Evolutionary conservation across 2,888 invertebrate species (phyloP).

Genomic region (Lasius platythorax): DNA sequence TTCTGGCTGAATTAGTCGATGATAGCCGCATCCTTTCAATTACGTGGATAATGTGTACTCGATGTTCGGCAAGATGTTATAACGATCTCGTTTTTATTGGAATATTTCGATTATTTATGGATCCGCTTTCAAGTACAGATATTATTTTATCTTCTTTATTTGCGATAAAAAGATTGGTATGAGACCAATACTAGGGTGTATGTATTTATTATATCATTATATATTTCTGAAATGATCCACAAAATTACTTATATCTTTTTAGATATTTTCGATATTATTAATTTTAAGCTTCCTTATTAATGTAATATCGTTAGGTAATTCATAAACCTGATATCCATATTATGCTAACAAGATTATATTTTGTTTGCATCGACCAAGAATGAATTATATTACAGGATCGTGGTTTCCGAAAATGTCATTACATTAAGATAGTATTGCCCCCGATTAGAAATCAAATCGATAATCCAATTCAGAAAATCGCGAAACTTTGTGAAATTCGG

Average conservation of each 20-base stretch:
- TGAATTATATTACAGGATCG: neutral
- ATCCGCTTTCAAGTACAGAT: neutral
- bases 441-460: constrained; percentile 4
- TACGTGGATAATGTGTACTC: constrained; percentile 15
- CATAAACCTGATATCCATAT: constrained; percentile 10
- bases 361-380: neutral
- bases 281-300: constrained; percentile 1
- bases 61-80: neutral
- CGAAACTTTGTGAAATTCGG: constrained; percentile 15
- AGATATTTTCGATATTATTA: constrained; percentile 16
- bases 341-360: neutral
- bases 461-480: constrained; percentile 28
- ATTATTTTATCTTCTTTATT: neutral
- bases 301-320: neutral
- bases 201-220: constrained; percentile 28
- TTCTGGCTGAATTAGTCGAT: constrained; percentile 20
- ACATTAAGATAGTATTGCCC: neutral
- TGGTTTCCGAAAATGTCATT: neutral
- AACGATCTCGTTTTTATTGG: neutral
- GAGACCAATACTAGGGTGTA: neutral
- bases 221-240: neutral
- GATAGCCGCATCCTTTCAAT: constrained; percentile 30
- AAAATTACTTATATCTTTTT: neutral
- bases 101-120: constrained; percentile 21
- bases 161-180: neutral